Conservation (phyloP, 1,140 invertebrate genomes). For the Euborellia annulipes region DNA sequence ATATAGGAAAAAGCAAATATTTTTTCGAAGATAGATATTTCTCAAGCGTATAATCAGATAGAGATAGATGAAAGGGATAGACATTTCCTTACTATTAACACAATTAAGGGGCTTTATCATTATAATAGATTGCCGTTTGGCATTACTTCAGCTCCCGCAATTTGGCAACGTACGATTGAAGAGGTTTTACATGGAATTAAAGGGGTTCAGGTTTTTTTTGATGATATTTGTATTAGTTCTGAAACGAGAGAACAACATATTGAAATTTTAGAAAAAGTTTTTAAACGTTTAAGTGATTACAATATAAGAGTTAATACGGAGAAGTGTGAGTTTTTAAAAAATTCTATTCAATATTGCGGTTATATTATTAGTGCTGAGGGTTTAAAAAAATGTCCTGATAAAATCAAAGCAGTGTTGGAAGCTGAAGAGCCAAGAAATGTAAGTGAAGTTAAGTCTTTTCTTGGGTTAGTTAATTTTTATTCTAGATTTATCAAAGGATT, state of each 20-base stretch:
- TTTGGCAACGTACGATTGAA: too few species aligned
- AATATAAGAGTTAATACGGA: slow-evolving; percentile 18
- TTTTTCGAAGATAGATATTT: too few species aligned
- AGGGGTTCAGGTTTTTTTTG: too few species aligned
- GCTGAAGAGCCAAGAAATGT: slow-evolving; percentile 23
- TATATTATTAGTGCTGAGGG: slow-evolving; percentile 19
- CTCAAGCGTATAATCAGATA: too few species aligned
- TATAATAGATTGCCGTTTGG: too few species aligned
- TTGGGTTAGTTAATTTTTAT: slow-evolving; percentile 26
- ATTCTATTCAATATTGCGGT: slow-evolving; percentile 21
- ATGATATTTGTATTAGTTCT: too few species aligned
- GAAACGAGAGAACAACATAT: slow-evolving; percentile 8
- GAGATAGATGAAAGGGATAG: too few species aligned
- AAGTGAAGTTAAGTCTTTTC: slow-evolving; percentile 22
- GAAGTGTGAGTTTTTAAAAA: slow-evolving; percentile 22
- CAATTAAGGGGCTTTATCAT: too few species aligned
- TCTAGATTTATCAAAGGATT: slow-evolving; percentile 22
- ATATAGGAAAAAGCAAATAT: too few species aligned
- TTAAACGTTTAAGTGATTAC: background rate
- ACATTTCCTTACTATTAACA: too few species aligned
- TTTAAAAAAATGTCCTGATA: slow-evolving; percentile 19
- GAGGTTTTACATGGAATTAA: too few species aligned
- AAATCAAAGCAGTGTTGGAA: slow-evolving; percentile 23
- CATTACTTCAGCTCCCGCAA: too few species aligned
- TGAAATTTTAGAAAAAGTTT: background rate